Evolutionary conservation across 2,113 vertebrate genomes (phyloP).

Genomic region (Myxocyprinus asiaticus): DNA sequence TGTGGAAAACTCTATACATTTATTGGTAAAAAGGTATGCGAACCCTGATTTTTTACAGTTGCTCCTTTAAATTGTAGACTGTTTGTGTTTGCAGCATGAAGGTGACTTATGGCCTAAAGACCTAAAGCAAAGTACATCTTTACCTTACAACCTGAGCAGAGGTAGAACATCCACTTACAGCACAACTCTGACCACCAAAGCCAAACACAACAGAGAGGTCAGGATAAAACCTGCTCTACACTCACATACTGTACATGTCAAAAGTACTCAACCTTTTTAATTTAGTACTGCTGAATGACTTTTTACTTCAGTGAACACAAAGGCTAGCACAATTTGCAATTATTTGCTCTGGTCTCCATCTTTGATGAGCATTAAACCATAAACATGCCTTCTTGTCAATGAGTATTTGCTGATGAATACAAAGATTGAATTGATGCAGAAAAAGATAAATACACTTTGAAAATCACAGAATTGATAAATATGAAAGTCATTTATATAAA

Average conservation of each 20-base stretch:
- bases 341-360: background rate
- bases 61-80: background rate
- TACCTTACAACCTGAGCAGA: constrained; percentile 48
- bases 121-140: constrained; percentile 36
- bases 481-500: too few relatives aligned
- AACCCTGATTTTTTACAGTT: background rate
- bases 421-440: too few relatives aligned
- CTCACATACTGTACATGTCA: constrained; percentile 7
- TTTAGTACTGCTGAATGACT: background rate
- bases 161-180: constrained; percentile 37
- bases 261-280: background rate
- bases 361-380: constrained; percentile 8
- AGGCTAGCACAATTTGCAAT: background rate
- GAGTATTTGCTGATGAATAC: too few relatives aligned
- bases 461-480: too few relatives aligned
- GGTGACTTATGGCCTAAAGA: constrained; percentile 60
- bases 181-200: background rate
- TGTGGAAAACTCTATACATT: background rate
- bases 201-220: constrained; percentile 58
- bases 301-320: background rate
- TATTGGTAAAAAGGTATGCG: background rate
- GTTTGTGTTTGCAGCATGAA: constrained; percentile 63
- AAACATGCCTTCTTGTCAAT: background rate
- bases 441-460: too few relatives aligned
- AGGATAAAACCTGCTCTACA: constrained; percentile 14